Evolutionary conservation across 2,797 vertebrate genomes (phyloP).

Genomic region (Paratrypauchen microcephalus): DNA sequence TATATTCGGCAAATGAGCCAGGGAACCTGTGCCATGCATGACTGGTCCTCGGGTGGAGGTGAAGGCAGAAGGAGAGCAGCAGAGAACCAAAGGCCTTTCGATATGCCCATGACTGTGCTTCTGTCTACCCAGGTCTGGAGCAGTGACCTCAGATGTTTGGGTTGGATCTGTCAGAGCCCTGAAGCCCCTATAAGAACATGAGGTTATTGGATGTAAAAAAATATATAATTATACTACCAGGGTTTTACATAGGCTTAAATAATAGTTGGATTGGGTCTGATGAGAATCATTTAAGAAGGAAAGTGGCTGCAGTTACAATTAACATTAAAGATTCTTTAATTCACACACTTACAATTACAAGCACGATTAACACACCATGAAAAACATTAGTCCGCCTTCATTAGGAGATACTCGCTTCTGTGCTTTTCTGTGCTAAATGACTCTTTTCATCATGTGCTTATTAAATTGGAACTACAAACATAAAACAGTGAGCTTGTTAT

Average conservation of each 20-base stretch:
- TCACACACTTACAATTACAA: conserved; percentile 23
- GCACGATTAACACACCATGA: conserved; percentile 43
- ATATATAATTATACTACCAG: not conserved
- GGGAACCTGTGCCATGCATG: conserved; percentile 51
- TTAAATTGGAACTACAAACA: conserved; percentile 12
- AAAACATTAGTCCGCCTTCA: conserved; percentile 32
- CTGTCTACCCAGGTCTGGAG: conserved; percentile 34
- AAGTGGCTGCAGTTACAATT: conserved; percentile 43
- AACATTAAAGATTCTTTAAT: conserved; percentile 33
- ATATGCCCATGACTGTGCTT: conserved; percentile 57
- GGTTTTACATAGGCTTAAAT: conserved; percentile 17
- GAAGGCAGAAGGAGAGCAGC: conserved; percentile 33
- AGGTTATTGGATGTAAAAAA: conserved; percentile 20
- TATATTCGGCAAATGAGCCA: conserved; percentile 68
- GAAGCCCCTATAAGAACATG: conserved; percentile 19
- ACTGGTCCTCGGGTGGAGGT: conserved; percentile 51
- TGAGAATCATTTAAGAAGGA: conserved; percentile 29
- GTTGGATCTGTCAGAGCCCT: conserved; percentile 19
- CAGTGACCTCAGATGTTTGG: conserved; percentile 43
- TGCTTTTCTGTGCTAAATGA: conserved; percentile 1
- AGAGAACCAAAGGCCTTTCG: conserved; percentile 40
- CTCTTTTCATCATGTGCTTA: conserved; percentile 8
- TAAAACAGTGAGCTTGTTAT: conserved; percentile 12
- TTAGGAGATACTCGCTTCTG: conserved; percentile 27
- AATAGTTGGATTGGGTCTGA: conserved; percentile 20